Conservation (phyloP, 1,140 invertebrate genomes). For the Tetramorium simillimum region DNA sequence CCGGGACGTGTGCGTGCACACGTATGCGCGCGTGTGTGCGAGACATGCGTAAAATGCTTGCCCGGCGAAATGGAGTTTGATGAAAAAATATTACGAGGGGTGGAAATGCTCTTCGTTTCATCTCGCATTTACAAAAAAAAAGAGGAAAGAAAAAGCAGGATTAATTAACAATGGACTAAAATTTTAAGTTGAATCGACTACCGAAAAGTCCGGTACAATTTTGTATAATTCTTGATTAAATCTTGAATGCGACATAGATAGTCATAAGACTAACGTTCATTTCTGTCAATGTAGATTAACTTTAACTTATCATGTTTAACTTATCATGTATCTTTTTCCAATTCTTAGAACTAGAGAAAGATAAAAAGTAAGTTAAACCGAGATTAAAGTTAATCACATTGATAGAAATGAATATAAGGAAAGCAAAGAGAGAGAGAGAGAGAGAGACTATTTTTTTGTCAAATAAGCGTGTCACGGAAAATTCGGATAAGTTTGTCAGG, state of each 20-base stretch:
- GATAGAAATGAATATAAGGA: too few relatives aligned
- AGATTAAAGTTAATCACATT: too few relatives aligned
- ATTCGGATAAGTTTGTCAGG: neutral
- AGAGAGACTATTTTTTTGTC: neutral
- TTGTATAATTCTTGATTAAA: neutral
- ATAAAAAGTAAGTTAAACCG: too few relatives aligned
- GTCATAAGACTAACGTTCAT: neutral
- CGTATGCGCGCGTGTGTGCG: neutral
- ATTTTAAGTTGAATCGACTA: neutral
- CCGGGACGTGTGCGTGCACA: neutral
- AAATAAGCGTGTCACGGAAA: neutral
- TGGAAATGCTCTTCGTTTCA: neutral
- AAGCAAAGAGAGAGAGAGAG: too few relatives aligned
- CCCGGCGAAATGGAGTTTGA: slow-evolving; percentile 20
- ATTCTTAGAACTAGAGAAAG: too few relatives aligned
- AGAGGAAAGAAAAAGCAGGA: neutral
- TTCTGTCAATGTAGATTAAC: too few relatives aligned
- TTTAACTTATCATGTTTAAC: too few relatives aligned
- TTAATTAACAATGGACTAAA: neutral
- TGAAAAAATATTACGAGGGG: slow-evolving; percentile 52
- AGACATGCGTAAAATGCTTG: slow-evolving; percentile 15
- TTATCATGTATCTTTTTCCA: too few relatives aligned
- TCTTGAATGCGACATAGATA: neutral
- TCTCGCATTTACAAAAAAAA: neutral
- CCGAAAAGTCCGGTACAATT: too few relatives aligned